phyloP scores from a whole-genome alignment of 1,140 invertebrate genomes.

The Neomicropteryx cornuta region DNA sequence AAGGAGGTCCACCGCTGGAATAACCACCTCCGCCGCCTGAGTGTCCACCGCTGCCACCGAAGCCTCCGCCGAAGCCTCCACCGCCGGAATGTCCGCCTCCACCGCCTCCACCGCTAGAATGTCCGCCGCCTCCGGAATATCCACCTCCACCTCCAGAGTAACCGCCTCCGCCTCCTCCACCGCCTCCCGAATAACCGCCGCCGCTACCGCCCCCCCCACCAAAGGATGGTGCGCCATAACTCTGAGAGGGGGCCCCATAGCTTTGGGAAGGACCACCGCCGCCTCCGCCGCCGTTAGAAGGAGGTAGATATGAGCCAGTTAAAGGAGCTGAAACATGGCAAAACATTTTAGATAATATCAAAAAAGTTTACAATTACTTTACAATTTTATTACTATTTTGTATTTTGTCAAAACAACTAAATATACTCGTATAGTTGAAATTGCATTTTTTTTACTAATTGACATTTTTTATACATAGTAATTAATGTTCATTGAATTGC shows the following conservation, averaged over 20 bases:
- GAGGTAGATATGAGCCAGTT: slow-evolving; percentile 31
- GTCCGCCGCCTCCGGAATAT: slow-evolving; percentile 12
- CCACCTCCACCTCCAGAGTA: slow-evolving; percentile 16
- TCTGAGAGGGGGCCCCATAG: slow-evolving; percentile 28
- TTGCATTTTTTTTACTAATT: too few relatives aligned
- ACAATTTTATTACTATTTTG: too few relatives aligned
- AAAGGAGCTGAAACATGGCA: slow-evolving; percentile 29
- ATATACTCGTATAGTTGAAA: too few relatives aligned
- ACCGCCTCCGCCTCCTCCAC: slow-evolving; percentile 8
- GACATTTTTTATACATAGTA: too few relatives aligned
- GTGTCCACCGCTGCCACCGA: slow-evolving; percentile 18
- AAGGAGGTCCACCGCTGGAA: slow-evolving; percentile 1
- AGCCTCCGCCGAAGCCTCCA: slow-evolving; percentile 18
- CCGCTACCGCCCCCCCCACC: slow-evolving; percentile 12
- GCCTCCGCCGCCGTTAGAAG: slow-evolving; percentile 27
- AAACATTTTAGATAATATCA: too few relatives aligned
- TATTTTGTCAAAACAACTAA: too few relatives aligned
- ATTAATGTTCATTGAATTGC: too few relatives aligned
- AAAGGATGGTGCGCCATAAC: slow-evolving; percentile 29
- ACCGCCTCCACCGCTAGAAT: slow-evolving; percentile 20
- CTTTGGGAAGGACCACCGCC: slow-evolving; percentile 25
- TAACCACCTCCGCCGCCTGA: slow-evolving; percentile 8
- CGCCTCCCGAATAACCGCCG: slow-evolving; percentile 8
- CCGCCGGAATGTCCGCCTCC: slow-evolving; percentile 16
- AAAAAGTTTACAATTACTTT: too few relatives aligned